Base-by-base conservation (phyloP, 1,140 invertebrate genomes). In the Agrilus planipennis region DNA sequence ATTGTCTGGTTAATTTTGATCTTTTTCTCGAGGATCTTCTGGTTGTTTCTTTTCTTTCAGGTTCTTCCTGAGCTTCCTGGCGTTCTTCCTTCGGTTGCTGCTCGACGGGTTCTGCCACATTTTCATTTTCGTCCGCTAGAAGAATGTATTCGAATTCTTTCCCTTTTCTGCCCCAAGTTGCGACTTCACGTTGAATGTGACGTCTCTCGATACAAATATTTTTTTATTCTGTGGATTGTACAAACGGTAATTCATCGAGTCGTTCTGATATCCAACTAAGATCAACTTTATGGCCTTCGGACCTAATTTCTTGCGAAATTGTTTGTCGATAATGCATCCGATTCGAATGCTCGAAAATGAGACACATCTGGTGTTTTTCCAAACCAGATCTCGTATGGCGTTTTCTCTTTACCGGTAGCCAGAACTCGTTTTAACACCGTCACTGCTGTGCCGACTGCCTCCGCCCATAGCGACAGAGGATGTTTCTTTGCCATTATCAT, bases 401-500 rank as follows among this genome's bases (percentile, higher is more conserved):
- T 51, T 21, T 19, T 14, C 15, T 39, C 34, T 31, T 12, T 34
- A 44, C 44, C 34, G 23, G 27, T 43, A 2, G 39, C 47, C 4
- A 48, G 48, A 20, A 36, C 43, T 25, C 63, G 44, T 47, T 71
- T 70, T 34, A 57, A 39, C 10, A 67, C 31, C 47, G 69, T 68
- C 5, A 54, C 54, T 1, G 67, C 67, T 27, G 58, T 64, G 29
- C 50, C 42, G 0, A 61, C 50, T 14, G 64, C 60, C 47, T 68
- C 64, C 3, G 55, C 60, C 61, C 65, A 70, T 43, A 60, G 58
- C 9, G 23, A 28, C 19, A 47, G 39, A 10, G 43, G 32, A 17
- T 65, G 18, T 5, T 47, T 34, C 20, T 46, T 39, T 38, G 60
- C 49, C 6, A 46, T 19, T 2, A 68, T 19, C 50, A 67, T 49